Base-by-base conservation (phyloP, 2,113 vertebrate species). In the Pluvianellus socialis region DNA sequence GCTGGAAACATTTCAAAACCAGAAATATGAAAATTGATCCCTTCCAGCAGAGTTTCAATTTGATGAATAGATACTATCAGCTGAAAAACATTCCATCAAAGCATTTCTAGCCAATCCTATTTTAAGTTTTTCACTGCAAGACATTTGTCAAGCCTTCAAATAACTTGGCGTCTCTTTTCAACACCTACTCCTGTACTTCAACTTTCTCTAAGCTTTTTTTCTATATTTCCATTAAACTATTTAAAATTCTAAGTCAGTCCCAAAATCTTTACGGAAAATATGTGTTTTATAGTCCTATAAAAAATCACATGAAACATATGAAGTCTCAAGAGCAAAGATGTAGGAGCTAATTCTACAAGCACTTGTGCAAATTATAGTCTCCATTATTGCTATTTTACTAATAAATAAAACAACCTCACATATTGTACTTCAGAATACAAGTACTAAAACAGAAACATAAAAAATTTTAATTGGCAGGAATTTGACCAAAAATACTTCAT, bases 51-150 rank as follows among this genome's bases (percentile, higher is more conserved):
- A 94, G 87, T 70, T 90, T 90, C 74, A 90, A 73, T 88, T 73
- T 92, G 74, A 96, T 91, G 44, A 96, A 92, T 79, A 94, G 94
- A 95, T 88, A 92, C 71, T 81, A 95, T 86, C 85, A 95, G 58
- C 40, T 70, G 74, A 89, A 96, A 91, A 94, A 88, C 81, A 75
- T 85, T 76, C 62, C 74, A 94, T 92, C 85, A 94, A 94, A 94
- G 84, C 53, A 86, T 73, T 95, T 92, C 90, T 76, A 86, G 80
- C 20, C 86, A 88, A 59, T 59, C 76, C 83, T 84, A 88, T 91
- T 93, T 74, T 70, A 68, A 70, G 53, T 50, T 93, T 93, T 91
- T 88, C 77, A 82, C 70, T 50, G 90, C 87, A 93, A 94, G 74
- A 93, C 35, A 88, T 87, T 95, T 96, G 95, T 94, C 70, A 79